Percentiles rank a stretch among this genome's conserved stretches.
Conservation (phyloP, 2,113 vertebrate species). For the Calidris pygmaea region DNA sequence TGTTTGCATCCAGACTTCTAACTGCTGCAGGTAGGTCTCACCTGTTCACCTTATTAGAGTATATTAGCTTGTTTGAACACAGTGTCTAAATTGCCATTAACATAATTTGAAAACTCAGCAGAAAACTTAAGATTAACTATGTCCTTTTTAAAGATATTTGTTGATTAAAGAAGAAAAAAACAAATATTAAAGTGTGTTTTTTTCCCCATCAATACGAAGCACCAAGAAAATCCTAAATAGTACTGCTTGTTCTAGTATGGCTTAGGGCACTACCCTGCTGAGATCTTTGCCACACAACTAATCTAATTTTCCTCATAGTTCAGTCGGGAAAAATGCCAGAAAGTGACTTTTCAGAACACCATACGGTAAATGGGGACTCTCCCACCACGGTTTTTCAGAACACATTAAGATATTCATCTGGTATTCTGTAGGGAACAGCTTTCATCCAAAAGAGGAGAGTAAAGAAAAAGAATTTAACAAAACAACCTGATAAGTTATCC, state of each 20-base stretch:
- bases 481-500: not conserved
- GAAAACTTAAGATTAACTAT: not conserved
- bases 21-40: not conserved
- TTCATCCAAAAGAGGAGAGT: not conserved
- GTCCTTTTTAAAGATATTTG: not conserved
- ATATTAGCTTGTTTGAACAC: not conserved
- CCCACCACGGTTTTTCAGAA: not conserved
- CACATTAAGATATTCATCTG: constrained; percentile 3
- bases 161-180: not conserved
- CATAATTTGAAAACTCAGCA: not conserved
- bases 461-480: not conserved
- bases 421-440: not conserved
- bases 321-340: not conserved
- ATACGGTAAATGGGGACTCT: not conserved
- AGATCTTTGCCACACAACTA: not conserved
- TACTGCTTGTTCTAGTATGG: not conserved
- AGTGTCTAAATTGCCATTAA: not conserved
- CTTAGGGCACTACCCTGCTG: not conserved
- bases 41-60: not conserved
- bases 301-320: not conserved
- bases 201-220: not conserved
- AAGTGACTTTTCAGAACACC: not conserved
- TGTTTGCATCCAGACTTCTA: not conserved
- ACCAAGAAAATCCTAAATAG: not conserved
- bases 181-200: not conserved